Evolutionary conservation across 2,113 vertebrate species (phyloP).

Genomic region (Colossoma macropomum): DNA sequence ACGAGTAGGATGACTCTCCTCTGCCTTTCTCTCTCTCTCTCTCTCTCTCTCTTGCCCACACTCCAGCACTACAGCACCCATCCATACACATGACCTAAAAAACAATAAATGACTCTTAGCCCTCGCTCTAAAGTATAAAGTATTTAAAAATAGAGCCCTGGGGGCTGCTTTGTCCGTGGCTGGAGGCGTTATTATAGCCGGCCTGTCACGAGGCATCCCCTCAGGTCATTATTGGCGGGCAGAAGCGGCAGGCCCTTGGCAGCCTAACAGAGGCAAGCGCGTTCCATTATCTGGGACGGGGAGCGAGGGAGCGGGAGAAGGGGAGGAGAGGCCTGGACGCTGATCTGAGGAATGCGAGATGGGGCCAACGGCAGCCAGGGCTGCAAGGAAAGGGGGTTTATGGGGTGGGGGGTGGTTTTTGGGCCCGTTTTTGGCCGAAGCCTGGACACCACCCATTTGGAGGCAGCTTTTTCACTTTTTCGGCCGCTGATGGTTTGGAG

Average conservation of each 20-base stretch:
- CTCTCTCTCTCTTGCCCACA: slow-evolving; percentile 31
- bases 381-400: slow-evolving; percentile 59
- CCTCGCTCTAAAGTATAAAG: slow-evolving; percentile 79
- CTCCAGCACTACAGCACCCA: slow-evolving; percentile 40
- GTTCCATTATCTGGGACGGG: slow-evolving; percentile 78
- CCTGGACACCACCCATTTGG: slow-evolving; percentile 70
- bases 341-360: slow-evolving; percentile 64
- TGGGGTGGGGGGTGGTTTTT: slow-evolving; percentile 63
- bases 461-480: slow-evolving; percentile 56
- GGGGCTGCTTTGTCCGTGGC: slow-evolving; percentile 83
- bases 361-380: slow-evolving; percentile 73
- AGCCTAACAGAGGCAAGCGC: slow-evolving; percentile 72
- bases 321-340: slow-evolving; percentile 58
- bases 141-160: slow-evolving; percentile 85
- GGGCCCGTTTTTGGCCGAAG: slow-evolving; percentile 56
- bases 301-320: slow-evolving; percentile 62
- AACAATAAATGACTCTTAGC: slow-evolving; percentile 78
- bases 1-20: slow-evolving; percentile 43
- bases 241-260: slow-evolving; percentile 76
- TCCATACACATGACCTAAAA: slow-evolving; percentile 65
- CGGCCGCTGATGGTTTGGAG: slow-evolving; percentile 58
- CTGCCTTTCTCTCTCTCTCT: slow-evolving; percentile 13
- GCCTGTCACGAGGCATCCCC: slow-evolving; percentile 82
- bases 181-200: slow-evolving; percentile 82
- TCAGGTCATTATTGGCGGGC: slow-evolving; percentile 82